Conservation (phyloP, 2,797 vertebrate genomes). For the Ptychadena robeensis region DNA sequence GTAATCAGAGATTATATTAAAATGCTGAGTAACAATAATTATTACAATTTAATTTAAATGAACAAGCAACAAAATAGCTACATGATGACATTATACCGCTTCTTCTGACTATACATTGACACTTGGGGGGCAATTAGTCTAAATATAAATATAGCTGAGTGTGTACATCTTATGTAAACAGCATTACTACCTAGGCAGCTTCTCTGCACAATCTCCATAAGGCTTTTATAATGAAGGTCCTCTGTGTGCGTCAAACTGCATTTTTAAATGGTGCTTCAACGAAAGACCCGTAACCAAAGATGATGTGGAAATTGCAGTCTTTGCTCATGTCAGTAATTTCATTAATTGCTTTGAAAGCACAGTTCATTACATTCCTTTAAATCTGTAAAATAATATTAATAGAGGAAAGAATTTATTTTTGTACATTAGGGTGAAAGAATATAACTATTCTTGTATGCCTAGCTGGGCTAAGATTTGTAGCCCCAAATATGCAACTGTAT, state of each 20-base stretch:
- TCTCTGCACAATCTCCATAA: slow-evolving; percentile 21
- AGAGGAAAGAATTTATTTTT: no score
- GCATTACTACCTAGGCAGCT: slow-evolving; percentile 8
- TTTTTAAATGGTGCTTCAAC: not conserved
- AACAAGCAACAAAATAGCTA: no score
- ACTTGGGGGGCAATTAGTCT: not conserved
- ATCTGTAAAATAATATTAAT: not conserved
- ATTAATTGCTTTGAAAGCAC: not conserved
- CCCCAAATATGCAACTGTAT: no score
- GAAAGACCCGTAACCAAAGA: slow-evolving; percentile 1
- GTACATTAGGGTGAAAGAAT: no score
- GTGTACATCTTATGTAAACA: not conserved
- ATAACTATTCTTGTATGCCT: no score
- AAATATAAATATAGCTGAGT: not conserved
- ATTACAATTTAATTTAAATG: no score
- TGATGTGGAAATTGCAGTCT: slow-evolving; percentile 3
- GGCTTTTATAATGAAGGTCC: slow-evolving; percentile 15
- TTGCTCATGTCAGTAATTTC: no score
- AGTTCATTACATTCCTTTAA: not conserved
- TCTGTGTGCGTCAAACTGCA: slow-evolving; percentile 12
- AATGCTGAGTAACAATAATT: no score
- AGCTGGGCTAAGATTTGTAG: no score
- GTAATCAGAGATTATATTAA: no score
- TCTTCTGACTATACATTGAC: no score
- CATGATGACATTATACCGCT: no score